phyloP scores from a whole-genome alignment of 2,888 invertebrate genomes.

The Noctua comes region DNA sequence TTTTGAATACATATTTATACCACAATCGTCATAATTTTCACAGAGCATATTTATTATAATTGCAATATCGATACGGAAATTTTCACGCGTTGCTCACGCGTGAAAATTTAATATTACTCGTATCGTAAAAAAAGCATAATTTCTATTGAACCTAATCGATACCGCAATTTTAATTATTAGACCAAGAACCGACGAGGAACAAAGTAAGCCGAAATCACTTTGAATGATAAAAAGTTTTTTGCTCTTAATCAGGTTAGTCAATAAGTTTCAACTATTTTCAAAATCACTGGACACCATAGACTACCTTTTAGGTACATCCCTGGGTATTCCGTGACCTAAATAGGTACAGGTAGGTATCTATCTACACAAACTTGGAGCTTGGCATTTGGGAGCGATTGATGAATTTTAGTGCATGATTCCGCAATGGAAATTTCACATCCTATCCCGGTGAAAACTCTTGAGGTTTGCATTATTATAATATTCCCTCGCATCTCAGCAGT shows the following conservation, averaged over 20 bases:
- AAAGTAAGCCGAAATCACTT: background rate
- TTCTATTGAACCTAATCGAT: background rate
- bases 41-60: background rate
- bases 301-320: no score
- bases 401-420: background rate
- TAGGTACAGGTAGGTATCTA: background rate
- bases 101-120: slow-evolving; percentile 24
- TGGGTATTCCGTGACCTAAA: background rate
- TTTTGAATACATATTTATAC: slow-evolving; percentile 24
- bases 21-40: no score
- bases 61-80: slow-evolving; percentile 2
- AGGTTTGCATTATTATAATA: background rate
- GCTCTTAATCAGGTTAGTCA: background rate
- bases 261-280: background rate
- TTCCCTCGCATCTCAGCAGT: background rate
- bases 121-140: slow-evolving; percentile 30
- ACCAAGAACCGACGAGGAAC: background rate
- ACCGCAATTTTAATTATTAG: background rate
- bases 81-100: background rate
- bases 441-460: background rate
- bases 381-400: background rate
- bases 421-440: background rate
- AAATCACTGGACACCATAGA: background rate
- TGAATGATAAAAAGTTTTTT: background rate
- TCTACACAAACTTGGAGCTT: background rate